phyloP scores from a whole-genome alignment of 2,888 invertebrate species.

The Eilema sororculum region DNA sequence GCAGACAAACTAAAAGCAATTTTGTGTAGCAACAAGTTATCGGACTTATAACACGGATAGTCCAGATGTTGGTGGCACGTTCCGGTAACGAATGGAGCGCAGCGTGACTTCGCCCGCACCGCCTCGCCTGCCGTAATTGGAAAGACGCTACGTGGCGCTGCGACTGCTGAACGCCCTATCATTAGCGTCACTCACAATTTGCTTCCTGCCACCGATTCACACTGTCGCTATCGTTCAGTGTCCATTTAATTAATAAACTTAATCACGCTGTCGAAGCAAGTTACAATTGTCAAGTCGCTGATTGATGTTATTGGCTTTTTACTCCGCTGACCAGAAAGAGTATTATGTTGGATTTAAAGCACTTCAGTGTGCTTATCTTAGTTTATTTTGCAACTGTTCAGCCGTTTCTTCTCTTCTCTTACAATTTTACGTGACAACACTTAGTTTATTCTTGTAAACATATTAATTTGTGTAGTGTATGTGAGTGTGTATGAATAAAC shows the following conservation, averaged over 20 bases:
- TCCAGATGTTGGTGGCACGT: slow-evolving; percentile 81
- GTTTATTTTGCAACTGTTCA: no score
- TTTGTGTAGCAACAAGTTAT: slow-evolving; percentile 72
- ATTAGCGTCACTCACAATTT: slow-evolving; percentile 86
- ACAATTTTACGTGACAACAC: no score
- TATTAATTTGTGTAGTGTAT: no score
- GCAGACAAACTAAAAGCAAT: slow-evolving; percentile 54
- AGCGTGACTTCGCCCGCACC: slow-evolving; percentile 73
- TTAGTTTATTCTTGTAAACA: no score
- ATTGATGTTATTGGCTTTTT: slow-evolving; percentile 16
- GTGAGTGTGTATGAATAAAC: no score
- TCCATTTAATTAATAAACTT: slow-evolving; percentile 51
- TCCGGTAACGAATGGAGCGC: slow-evolving; percentile 80
- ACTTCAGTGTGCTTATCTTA: no score
- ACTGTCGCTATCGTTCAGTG: slow-evolving; percentile 49
- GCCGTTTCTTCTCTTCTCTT: no score
- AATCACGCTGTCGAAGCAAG: slow-evolving; percentile 35
- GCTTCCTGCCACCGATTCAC: slow-evolving; percentile 60
- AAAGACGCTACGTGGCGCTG: slow-evolving; percentile 68
- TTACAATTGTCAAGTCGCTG: slow-evolving; percentile 25
- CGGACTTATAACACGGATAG: slow-evolving; percentile 65
- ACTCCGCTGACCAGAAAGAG: neutral
- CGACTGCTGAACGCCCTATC: slow-evolving; percentile 76
- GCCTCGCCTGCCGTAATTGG: slow-evolving; percentile 74
- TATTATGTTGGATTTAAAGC: neutral